phyloP scores from a whole-genome alignment of 2,797 vertebrate species.

The Takifugu ocellatus region DNA sequence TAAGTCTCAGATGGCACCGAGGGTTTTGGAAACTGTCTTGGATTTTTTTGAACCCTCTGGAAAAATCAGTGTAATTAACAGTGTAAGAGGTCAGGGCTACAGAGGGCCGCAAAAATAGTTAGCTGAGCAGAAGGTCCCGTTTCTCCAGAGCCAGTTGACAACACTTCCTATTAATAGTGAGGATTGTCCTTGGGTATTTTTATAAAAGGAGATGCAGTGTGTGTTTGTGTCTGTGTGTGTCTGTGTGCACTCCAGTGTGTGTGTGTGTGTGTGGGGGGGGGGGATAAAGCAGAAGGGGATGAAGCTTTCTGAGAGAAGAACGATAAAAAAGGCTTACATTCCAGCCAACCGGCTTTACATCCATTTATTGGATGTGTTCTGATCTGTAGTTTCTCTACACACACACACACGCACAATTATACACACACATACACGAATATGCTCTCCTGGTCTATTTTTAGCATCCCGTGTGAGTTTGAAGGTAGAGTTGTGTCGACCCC shows the following conservation, averaged over 20 bases:
- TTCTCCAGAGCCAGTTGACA: slow-evolving; percentile 73
- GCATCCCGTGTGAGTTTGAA: slow-evolving; percentile 52
- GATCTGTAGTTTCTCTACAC: not conserved
- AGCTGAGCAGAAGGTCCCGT: slow-evolving; percentile 67
- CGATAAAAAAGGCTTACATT: slow-evolving; percentile 22
- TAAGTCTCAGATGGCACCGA: not conserved
- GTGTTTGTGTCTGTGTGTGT: slow-evolving; percentile 18
- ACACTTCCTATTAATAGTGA: slow-evolving; percentile 75
- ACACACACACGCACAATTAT: slow-evolving; percentile 10
- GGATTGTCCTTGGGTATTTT: slow-evolving; percentile 79
- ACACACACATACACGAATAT: slow-evolving; percentile 29
- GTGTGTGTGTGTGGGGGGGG: slow-evolving; percentile 12
- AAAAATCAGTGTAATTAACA: slow-evolving; percentile 45
- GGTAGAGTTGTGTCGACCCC: slow-evolving; percentile 63
- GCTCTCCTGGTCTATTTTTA: slow-evolving; percentile 64
- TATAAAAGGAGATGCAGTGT: slow-evolving; percentile 65
- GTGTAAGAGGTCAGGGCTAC: slow-evolving; percentile 52
- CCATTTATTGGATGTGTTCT: slow-evolving; percentile 38
- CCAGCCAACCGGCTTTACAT: no score
- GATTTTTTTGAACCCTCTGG: slow-evolving; percentile 12
- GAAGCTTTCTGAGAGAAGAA: slow-evolving; percentile 61
- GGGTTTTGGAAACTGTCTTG: no score
- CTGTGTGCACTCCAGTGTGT: not conserved
- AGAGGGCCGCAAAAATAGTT: slow-evolving; percentile 69
- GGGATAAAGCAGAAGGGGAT: slow-evolving; percentile 53